Base-by-base conservation (phyloP, 2,888 invertebrate species). In the Phyto melanocephala region DNA sequence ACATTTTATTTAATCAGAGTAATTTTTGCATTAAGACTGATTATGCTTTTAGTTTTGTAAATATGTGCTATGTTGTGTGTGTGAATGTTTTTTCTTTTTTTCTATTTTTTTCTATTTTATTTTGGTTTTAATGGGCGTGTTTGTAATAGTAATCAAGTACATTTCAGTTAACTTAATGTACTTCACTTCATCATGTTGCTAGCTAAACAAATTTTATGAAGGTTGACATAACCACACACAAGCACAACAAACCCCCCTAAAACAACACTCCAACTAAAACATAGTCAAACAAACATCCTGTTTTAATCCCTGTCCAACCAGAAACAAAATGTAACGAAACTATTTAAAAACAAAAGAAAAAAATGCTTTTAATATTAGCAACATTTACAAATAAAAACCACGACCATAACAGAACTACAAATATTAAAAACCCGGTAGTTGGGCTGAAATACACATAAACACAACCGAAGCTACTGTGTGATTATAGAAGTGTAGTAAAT, bases 171-270 rank as follows among this genome's bases (percentile, higher is more conserved):
- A 80, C 68, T 84, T 81, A 35, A 58, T 75, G 62, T 17, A 28
- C 45, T 75, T 67, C 77, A 82, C 81, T 79, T 78, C 88, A 87
- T 88, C 88, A 88, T 87, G 88, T 87, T 88, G 88, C 87, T 86
- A 82, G 47, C 79, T 79, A 79, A 88, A 88, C 88, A 87, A 89
- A 89, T 89, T 89, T 89, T 88, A 87, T 88, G 87, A 88, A 87
- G 87, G 87, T 89, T 88, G 88, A 89, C 88, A 88, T 85, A 87
- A 86, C 87, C 88, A 87, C 88, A 89, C 86, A 87, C 58, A 40
- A 13, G 20, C 28, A 56, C 52, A 62, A 22, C 58, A 8, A n/a
- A 17, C n/a, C 33, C 56, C 54, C n/a, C 15, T 24, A 24, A 20
- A 20, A 24, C 47, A 20, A 22, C 17, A 20, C 10, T 22, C 47